phyloP scores from a whole-genome alignment of 2,888 invertebrate species.

The Coecobrya sp. region DNA sequence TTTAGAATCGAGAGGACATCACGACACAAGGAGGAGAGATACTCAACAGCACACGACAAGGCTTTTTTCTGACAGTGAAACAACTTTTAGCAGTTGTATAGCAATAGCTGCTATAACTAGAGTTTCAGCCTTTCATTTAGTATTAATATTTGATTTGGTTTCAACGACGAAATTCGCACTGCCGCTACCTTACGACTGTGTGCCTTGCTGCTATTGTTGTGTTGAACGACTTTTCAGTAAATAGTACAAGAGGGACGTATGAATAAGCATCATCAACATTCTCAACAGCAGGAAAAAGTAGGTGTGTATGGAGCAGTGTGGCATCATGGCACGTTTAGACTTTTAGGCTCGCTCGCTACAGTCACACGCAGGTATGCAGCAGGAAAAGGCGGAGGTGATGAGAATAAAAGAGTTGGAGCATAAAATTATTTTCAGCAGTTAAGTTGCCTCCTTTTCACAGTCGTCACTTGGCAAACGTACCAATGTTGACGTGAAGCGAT shows the following conservation, averaged over 20 bases:
- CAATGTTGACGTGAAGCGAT: not conserved
- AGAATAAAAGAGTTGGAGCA: constrained; percentile 34
- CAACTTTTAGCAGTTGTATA: constrained; percentile 9
- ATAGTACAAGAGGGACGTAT: constrained; percentile 58
- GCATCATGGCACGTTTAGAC: not conserved
- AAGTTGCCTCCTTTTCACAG: constrained; percentile 23
- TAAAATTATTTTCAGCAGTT: constrained; percentile 62
- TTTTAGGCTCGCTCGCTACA: not conserved
- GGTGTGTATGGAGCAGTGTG: not conserved
- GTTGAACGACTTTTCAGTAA: constrained; percentile 62
- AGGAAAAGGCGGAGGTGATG: constrained; percentile 24
- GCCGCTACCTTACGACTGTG: not conserved
- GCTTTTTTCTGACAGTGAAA: not conserved
- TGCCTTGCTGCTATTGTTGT: not conserved
- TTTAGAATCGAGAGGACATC: constrained; percentile 19
- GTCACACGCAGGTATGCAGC: constrained; percentile 26
- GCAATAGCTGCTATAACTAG: not conserved
- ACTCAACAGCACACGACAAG: constrained; percentile 23
- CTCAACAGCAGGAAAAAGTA: constrained; percentile 4
- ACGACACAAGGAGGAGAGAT: constrained; percentile 18
- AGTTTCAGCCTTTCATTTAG: constrained; percentile 40
- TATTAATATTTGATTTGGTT: constrained; percentile 71
- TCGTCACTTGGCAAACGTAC: constrained; percentile 15
- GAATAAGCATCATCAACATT: constrained; percentile 50
- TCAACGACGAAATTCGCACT: constrained; percentile 15